These are phyloP conservation scores for Porites rus DNA, from an alignment of 92 coral and sea anemone species.

Conservation along the genomic window DNA sequence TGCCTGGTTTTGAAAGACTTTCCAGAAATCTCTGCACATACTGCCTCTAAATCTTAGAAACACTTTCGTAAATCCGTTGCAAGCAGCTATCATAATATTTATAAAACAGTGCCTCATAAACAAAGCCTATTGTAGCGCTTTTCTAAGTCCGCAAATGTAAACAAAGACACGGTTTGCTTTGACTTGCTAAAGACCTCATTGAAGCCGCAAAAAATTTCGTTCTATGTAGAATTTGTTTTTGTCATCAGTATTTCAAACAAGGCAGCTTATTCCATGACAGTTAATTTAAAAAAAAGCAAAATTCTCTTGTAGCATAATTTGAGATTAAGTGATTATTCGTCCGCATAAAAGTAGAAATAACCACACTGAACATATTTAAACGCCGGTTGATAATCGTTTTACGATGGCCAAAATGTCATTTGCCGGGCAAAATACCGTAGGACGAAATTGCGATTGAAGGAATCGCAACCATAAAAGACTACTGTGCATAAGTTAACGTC, in stretches of 20 bases:
- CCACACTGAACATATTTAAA: background rate
- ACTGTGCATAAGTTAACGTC: too few relatives aligned
- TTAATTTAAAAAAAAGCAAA: slow-evolving; percentile 11
- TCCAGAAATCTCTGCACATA: background rate
- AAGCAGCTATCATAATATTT: background rate
- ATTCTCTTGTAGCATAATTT: background rate
- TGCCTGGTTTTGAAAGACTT: background rate
- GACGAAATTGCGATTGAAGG: background rate
- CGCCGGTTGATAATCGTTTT: background rate
- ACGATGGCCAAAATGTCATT: background rate
- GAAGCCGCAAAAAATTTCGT: slow-evolving; percentile 4
- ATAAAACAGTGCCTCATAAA: background rate
- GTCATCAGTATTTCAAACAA: slow-evolving; percentile 24
- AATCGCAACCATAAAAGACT: background rate
- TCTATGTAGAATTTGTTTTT: slow-evolving; percentile 14
- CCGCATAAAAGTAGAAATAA: background rate
- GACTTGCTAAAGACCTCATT: slow-evolving; percentile 22
- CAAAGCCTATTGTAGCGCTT: slow-evolving; percentile 22
- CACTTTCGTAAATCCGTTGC: background rate
- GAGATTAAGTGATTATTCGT: background rate
- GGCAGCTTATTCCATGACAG: background rate
- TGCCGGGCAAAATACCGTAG: background rate
- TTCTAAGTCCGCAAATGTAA: slow-evolving; percentile 24
- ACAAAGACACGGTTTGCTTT: slow-evolving; percentile 31
- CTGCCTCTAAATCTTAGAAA: background rate